These are phyloP conservation scores for Nothura maculosa DNA, from an alignment of 2,797 vertebrate genomes.

Conservation along the genomic window DNA sequence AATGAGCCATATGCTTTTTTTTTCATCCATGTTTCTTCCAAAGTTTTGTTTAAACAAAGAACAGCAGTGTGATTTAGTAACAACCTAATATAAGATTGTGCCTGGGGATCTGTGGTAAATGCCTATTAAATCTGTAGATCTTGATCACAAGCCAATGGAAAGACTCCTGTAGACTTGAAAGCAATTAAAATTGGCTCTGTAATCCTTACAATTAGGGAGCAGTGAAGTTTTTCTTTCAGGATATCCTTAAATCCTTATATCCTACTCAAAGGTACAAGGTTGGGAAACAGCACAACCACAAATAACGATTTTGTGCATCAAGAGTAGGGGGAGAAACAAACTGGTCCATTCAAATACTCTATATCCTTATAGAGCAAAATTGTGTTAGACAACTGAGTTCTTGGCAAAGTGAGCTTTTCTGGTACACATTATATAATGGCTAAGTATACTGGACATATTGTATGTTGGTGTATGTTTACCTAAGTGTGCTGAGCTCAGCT, in stretches of 20 bases:
- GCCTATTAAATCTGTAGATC: constrained; percentile 30
- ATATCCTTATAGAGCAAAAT: rapidly evolving
- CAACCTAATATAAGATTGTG: constrained; percentile 11
- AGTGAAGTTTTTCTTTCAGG: neutral
- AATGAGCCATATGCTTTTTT: neutral
- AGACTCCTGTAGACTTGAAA: constrained; percentile 21
- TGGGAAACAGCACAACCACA: neutral
- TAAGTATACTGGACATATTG: neutral
- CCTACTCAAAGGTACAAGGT: neutral
- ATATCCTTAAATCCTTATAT: neutral
- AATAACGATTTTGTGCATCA: neutral
- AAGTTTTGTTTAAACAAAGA: constrained; percentile 30
- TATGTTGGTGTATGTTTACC: neutral
- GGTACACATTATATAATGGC: neutral
- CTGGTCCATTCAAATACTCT: neutral
- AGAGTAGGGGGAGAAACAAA: neutral
- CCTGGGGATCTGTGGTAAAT: constrained; percentile 9
- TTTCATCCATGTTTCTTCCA: neutral
- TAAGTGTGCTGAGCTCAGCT: neutral
- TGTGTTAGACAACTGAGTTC: neutral
- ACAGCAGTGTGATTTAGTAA: constrained; percentile 40
- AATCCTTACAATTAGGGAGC: constrained; percentile 8
- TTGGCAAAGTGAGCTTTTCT: rapidly evolving
- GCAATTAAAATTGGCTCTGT: neutral
- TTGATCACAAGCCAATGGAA: constrained; percentile 41